These are phyloP conservation scores for Helicoverpa assulta DNA, from an alignment of 2,888 invertebrate genomes.

Conservation along the genomic window DNA sequence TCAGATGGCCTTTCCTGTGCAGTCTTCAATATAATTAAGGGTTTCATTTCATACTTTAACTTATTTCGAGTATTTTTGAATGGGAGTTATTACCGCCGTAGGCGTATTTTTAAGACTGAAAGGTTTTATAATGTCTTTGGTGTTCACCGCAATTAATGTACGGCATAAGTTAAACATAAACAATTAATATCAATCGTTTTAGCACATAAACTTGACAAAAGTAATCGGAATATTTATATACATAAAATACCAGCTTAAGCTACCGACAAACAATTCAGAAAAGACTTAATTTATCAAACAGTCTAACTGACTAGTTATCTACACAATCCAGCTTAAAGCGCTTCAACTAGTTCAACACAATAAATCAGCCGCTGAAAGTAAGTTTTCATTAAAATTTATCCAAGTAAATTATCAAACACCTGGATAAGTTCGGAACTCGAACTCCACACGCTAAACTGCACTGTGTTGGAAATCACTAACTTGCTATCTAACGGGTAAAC, in stretches of 20 bases:
- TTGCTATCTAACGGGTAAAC: conserved; percentile 74
- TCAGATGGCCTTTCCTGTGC: conserved; percentile 24
- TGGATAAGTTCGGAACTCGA: conserved; percentile 48
- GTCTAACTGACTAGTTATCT: not conserved
- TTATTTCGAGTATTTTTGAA: conserved; percentile 1
- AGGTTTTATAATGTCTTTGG: not conserved
- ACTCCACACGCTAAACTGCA: conserved; percentile 58
- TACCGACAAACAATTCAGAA: not conserved
- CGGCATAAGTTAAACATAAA: too few species aligned
- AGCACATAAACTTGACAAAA: too few species aligned
- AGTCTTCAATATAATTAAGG: not conserved
- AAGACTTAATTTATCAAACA: not conserved
- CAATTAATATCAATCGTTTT: too few species aligned
- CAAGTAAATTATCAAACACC: conserved; percentile 53
- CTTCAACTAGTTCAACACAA: conserved; percentile 23
- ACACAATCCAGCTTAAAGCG: conserved; percentile 18
- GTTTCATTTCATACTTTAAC: not conserved
- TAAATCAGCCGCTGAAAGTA: conserved; percentile 43
- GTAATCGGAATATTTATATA: too few species aligned
- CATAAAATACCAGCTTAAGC: not conserved
- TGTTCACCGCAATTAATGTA: not conserved
- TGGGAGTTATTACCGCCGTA: not conserved
- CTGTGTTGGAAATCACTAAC: conserved; percentile 70
- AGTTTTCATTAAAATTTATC: conserved; percentile 50
- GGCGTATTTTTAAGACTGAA: not conserved